A percentile compares a stretch with the other conserved stretches of the same genome.
These are phyloP conservation scores for Ceryle rudis DNA, from an alignment of 2,797 vertebrate genomes.

Conservation along the genomic window DNA sequence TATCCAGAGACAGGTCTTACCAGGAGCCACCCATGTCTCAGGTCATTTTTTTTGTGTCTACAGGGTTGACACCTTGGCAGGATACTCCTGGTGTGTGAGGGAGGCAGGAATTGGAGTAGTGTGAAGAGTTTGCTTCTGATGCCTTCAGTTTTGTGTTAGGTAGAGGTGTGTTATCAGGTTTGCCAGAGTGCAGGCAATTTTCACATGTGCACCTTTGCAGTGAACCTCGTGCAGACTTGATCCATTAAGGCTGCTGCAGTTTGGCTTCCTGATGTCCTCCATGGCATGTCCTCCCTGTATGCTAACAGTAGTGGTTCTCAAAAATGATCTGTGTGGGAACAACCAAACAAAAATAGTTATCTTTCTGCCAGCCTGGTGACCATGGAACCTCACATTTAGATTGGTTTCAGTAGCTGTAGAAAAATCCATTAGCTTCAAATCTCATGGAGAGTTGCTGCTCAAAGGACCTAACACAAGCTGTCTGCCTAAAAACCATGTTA, in stretches of 20 bases:
- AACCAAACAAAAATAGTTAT: neutral
- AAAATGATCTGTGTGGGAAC: neutral
- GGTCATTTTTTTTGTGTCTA: neutral
- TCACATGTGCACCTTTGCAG: neutral
- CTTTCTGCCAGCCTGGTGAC: neutral
- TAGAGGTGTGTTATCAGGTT: neutral
- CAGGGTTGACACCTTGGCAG: neutral
- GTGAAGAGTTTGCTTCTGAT: neutral
- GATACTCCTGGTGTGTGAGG: rapidly evolving
- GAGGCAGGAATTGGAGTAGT: neutral
- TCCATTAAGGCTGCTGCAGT: neutral
- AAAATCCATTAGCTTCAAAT: neutral
- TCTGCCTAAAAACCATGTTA: neutral
- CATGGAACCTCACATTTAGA: neutral
- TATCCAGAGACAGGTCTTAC: neutral
- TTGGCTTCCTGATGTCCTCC: neutral
- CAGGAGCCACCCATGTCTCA: neutral
- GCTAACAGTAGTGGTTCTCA: neutral
- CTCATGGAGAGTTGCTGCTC: neutral
- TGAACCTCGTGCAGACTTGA: neutral
- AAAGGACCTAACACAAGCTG: neutral
- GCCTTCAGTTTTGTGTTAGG: neutral
- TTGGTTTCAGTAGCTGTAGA: neutral
- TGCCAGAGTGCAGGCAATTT: neutral
- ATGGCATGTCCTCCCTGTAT: neutral